Percentiles rank a stretch among this genome's conserved stretches.
Evolutionary conservation across 1,140 invertebrate genomes (phyloP).

Genomic region (Druon quercuslanigerum): DNA sequence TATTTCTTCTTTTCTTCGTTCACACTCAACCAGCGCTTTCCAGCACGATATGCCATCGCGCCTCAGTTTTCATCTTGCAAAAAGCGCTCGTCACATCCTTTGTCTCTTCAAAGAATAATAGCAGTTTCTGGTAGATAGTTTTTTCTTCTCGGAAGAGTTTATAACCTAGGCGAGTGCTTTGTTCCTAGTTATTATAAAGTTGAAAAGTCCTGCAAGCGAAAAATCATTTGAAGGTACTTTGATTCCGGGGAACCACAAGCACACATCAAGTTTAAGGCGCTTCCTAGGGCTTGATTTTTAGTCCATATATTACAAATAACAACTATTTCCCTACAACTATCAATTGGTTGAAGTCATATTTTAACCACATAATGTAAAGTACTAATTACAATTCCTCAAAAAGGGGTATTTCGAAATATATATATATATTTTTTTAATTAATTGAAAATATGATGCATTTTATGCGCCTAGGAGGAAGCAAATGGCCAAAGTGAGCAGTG

Average conservation of each 20-base stretch:
- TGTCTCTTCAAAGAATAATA: background rate
- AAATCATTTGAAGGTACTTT: conserved; percentile 7
- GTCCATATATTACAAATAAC: too few relatives aligned
- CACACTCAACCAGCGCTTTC: conserved; percentile 11
- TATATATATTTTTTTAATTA: too few relatives aligned
- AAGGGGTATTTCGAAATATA: too few relatives aligned
- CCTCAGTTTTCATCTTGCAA: conserved; percentile 18
- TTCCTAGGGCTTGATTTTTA: too few relatives aligned
- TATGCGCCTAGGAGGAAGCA: too few relatives aligned
- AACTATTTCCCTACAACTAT: too few relatives aligned
- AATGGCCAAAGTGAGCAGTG: too few relatives aligned
- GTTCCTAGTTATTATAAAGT: background rate
- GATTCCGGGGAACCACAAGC: background rate
- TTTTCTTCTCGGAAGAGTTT: background rate
- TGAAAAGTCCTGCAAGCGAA: conserved; percentile 1
- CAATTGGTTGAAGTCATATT: too few relatives aligned
- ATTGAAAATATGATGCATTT: too few relatives aligned
- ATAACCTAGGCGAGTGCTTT: background rate
- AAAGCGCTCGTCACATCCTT: conserved; percentile 23
- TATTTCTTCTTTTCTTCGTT: conserved; percentile 16
- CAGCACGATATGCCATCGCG: conserved; percentile 3
- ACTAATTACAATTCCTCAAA: too few relatives aligned
- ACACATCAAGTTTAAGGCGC: background rate
- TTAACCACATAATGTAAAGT: too few relatives aligned
- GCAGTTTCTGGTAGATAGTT: background rate